These are phyloP conservation scores for Drosophila demipolita DNA, from an alignment of 2,888 invertebrate genomes.

Conservation along the genomic window DNA sequence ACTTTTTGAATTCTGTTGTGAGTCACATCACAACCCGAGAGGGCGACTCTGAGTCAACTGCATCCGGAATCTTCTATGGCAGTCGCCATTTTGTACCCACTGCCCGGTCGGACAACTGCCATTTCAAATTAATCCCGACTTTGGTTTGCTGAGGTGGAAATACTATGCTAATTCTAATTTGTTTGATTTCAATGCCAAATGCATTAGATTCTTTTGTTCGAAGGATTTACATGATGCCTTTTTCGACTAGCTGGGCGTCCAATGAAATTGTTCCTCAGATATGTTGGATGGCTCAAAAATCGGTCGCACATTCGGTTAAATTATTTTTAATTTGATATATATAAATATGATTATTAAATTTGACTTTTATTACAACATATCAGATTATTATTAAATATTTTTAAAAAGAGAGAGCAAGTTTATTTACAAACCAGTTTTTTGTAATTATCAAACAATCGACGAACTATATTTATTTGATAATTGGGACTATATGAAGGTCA, in stretches of 20 bases:
- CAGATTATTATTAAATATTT: background rate
- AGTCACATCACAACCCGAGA: conserved; percentile 7
- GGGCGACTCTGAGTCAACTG: conserved; percentile 6
- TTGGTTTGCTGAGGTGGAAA: conserved; percentile 75
- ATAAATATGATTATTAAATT: background rate
- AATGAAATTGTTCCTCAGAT: conserved; percentile 29
- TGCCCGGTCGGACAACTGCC: conserved; percentile 29
- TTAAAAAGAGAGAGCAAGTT: background rate
- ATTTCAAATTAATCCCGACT: conserved; percentile 72
- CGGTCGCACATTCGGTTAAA: conserved; percentile 3
- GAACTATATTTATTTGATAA: background rate
- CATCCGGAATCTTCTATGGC: conserved; percentile 13
- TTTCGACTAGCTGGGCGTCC: conserved; percentile 46
- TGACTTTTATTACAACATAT: background rate
- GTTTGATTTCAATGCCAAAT: conserved; percentile 49
- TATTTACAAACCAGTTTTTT: background rate
- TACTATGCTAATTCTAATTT: conserved; percentile 82
- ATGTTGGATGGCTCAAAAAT: conserved; percentile 2
- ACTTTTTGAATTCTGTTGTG: conserved; percentile 74
- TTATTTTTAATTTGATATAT: conserved; percentile 9
- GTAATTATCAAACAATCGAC: background rate
- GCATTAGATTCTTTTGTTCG: conserved; percentile 46
- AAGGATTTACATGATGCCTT: conserved; percentile 67
- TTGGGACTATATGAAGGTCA: background rate
- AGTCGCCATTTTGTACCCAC: conserved; percentile 49